These are phyloP conservation scores for Gambusia yucatana DNA, from an alignment of 2,797 vertebrate species.

Conservation along the genomic window DNA sequence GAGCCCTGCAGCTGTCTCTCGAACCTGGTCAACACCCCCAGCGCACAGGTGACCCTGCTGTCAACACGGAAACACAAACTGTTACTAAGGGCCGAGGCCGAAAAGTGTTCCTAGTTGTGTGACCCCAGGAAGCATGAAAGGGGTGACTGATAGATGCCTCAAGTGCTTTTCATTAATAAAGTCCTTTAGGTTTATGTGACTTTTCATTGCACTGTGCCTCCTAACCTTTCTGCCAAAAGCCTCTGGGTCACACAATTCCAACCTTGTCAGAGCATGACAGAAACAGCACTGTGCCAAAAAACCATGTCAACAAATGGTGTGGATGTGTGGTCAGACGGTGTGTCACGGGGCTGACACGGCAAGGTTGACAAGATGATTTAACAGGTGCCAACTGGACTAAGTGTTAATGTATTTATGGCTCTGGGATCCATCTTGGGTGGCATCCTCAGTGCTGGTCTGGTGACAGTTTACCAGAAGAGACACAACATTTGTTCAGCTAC, in stretches of 20 bases:
- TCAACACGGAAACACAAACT: slow-evolving; percentile 43
- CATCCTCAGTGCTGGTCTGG: not conserved
- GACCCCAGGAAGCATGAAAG: slow-evolving; percentile 30
- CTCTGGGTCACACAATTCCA: slow-evolving; percentile 33
- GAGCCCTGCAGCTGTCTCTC: slow-evolving; percentile 64
- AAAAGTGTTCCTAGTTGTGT: slow-evolving; percentile 29
- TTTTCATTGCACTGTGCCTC: slow-evolving; percentile 49
- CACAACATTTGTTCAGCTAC: not conserved
- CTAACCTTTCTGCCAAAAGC: slow-evolving; percentile 46
- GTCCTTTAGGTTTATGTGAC: slow-evolving; percentile 48
- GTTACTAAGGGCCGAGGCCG: slow-evolving; percentile 22
- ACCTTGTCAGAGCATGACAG: slow-evolving; percentile 47
- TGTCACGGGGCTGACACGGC: slow-evolving; percentile 32
- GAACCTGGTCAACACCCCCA: slow-evolving; percentile 57
- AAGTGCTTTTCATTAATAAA: slow-evolving; percentile 55
- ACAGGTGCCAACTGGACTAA: slow-evolving; percentile 29
- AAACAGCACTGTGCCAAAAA: slow-evolving; percentile 17
- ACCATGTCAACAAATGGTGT: slow-evolving; percentile 37
- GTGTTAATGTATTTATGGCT: slow-evolving; percentile 19
- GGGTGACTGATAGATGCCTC: slow-evolving; percentile 47
- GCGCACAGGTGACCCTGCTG: slow-evolving; percentile 66
- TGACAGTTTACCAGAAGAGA: not conserved
- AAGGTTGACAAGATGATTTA: slow-evolving; percentile 13
- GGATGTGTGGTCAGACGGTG: slow-evolving; percentile 36
- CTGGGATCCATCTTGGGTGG: not conserved